Conservation (phyloP, 2,113 vertebrate species). For the Eclectus roratus region DNA sequence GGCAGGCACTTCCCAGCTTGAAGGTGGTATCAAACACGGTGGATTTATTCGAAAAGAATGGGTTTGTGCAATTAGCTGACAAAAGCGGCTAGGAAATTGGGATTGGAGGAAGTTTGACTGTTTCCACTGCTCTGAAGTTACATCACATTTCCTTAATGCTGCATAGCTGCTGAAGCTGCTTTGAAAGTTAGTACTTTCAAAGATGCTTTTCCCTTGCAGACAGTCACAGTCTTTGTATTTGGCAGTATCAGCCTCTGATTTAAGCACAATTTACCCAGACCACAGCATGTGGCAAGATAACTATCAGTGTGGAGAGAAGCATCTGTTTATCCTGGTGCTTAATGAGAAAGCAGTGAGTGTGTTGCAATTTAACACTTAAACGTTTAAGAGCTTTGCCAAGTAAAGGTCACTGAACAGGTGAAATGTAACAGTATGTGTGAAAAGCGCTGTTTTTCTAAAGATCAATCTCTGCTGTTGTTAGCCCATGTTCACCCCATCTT, state of each 20-base stretch:
- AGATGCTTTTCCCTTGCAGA: background rate
- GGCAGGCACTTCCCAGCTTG: background rate
- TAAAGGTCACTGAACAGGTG: background rate
- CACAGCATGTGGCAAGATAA: background rate
- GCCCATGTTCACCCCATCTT: background rate
- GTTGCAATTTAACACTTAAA: background rate
- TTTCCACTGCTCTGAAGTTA: background rate
- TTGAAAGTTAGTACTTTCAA: background rate
- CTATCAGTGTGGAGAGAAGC: background rate
- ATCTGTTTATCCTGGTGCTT: background rate
- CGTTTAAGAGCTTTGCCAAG: background rate
- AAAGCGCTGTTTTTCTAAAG: background rate
- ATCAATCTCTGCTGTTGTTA: background rate
- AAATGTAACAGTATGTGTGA: background rate
- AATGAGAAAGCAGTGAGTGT: background rate
- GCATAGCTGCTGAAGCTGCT: background rate
- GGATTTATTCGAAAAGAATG: background rate
- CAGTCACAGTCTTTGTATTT: background rate
- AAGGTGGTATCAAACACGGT: background rate
- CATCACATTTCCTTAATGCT: background rate
- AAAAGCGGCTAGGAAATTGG: background rate
- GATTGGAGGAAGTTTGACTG: background rate
- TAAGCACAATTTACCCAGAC: background rate
- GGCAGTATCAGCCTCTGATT: background rate
- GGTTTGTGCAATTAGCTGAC: background rate